Evolutionary conservation across 2,888 invertebrate genomes (phyloP), one percentile per base, ranked within the genome.

Genomic region (Coenonympha arcania): DNA sequence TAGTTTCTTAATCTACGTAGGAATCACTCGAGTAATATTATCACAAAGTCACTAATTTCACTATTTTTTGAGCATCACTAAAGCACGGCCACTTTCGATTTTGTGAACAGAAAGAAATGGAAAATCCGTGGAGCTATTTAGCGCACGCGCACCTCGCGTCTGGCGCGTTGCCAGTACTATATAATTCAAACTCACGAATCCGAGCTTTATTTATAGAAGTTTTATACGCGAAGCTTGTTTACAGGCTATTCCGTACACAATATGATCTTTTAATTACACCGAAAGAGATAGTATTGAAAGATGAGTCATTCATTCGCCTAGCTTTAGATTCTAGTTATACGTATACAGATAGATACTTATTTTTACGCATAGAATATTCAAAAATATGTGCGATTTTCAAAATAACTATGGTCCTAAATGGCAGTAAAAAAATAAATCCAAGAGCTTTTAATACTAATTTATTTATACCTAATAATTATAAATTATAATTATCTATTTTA

Each of bases 221-320:
- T 77, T 81, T 81, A 78, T 78, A 62, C 66, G 64, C 64, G 77
- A 78, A 81, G 77, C 71, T 73, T 77, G 79, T 82, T 82, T 85
- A 81, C 73, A 66, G 63, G 66, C 60, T 63, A 66, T 64, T 61
- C 55, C 58, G 61, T 62, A 62, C 67, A 68, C 66, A 66, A 48
- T 33, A 53, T 34, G 39, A 46, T 53, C 45, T 49, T 44, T 34
- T 45, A 47, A 54, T 47, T 50, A 39, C 24, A 30, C 30, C 19
- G 30, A 45, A 54, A 47, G 26, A 16, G 45, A 44, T 47, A 20
- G 31, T 19, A 40, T 49, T 26, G 39, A 18, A 4, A 30, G 22
- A 39, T 43, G 48, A 50, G 15, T 31, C 41, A 44, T 48, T 30
- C 13, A 16, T 39, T 18, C 3, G 43, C 8, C 18, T 19, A 20